Evolutionary conservation across 2,113 vertebrate genomes (phyloP), one percentile per base, ranked within the genome.

Genomic region (Percopsis transmontana): DNA sequence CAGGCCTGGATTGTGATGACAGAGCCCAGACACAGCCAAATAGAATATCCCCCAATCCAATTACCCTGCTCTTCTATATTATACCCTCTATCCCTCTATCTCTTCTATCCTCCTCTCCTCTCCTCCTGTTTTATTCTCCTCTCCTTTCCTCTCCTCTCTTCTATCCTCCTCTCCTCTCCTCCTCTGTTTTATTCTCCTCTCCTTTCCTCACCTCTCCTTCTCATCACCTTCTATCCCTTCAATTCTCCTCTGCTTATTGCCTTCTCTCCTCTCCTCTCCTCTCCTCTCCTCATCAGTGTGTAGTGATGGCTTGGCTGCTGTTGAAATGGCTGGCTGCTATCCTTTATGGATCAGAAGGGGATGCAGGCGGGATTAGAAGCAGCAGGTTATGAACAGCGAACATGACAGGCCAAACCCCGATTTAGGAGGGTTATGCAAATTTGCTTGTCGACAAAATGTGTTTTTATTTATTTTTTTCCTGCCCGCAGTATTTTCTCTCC

Each of bases 31-130:
- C 73, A 78, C 65, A 79, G 90, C 87, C 90, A 92, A 92, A 92
- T 89, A 86, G 89, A 91, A 90, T 89, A 89, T 81, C 80, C 88
- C 76, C 83, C 88, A 81, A 92, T 92, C 91, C 91, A 92, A 92
- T 92, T 92, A 93, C 81, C 75, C 78, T 70, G 77, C 76, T 80
- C 74, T 67, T 79, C 82, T 81, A 73, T 76, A 80, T 82, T 81
- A 74, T 82, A 70, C 82, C n/a, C 23, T 66, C 57, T 27, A 21
- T 44, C 65, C 59, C 56, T 19, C 33, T 58, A 60, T 52, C 47
- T 47, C 58, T 24, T 38, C 58, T 55, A 45, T 47, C 15, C 61
- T 39, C 61, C 68, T 62, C 62, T 71, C 61, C 58, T 62, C 58
- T 33, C 38, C 20, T 11, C n/a, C 58, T n/a, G 8, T 24, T 20